These are phyloP conservation scores for Andrena flavipes DNA, from an alignment of 2,888 invertebrate genomes.

Conservation along the genomic window DNA sequence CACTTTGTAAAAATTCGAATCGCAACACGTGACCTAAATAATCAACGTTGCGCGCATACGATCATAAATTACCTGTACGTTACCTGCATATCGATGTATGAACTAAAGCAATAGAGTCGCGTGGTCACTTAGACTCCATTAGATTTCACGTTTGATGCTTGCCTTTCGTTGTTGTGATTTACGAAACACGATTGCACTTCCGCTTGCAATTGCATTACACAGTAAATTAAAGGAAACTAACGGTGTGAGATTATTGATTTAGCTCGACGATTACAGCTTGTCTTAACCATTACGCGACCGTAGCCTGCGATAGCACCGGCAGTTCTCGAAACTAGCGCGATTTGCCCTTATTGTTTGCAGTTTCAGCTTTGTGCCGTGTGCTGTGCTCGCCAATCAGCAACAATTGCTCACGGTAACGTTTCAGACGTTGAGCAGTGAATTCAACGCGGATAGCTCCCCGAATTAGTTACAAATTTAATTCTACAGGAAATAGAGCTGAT, in stretches of 20 bases:
- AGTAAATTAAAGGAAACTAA: constrained; percentile 30
- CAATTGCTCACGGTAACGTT: constrained; percentile 38
- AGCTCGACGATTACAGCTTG: constrained; percentile 47
- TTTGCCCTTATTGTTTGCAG: constrained; percentile 57
- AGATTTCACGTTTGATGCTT: not conserved
- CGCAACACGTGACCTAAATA: no score
- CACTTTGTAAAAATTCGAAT: no score
- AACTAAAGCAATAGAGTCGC: no score
- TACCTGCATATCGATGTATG: no score
- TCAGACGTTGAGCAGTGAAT: constrained; percentile 31
- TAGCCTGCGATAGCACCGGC: constrained; percentile 18
- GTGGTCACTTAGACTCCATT: no score
- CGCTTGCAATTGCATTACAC: constrained; percentile 8
- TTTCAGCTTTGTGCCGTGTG: constrained; percentile 31
- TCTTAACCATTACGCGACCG: constrained; percentile 38
- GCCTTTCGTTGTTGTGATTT: constrained; percentile 6
- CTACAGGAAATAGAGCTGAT: not conserved
- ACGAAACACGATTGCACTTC: not conserved
- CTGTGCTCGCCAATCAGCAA: constrained; percentile 37
- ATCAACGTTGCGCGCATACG: no score
- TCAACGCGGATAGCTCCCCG: not conserved
- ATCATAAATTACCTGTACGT: no score
- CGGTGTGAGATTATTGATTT: constrained; percentile 42
- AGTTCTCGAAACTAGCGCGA: constrained; percentile 46
- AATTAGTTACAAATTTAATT: constrained; percentile 14